Percentiles rank a stretch among this genome's conserved stretches.
Evolutionary conservation across 2,113 vertebrate species (phyloP).

Genomic region (Psilopsiagon aymara): DNA sequence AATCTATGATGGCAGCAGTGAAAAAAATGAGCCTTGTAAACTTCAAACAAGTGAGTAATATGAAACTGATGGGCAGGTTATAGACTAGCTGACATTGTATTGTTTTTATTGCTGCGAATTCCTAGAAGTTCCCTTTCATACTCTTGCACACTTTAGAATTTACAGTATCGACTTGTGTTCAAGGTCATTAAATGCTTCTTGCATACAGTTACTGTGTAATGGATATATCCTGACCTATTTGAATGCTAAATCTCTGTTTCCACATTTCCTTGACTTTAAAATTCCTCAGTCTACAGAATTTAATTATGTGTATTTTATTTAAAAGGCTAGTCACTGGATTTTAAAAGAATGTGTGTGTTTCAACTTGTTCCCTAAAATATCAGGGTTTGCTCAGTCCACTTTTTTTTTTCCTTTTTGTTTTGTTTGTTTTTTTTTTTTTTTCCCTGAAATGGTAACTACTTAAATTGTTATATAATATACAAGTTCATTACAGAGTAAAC

Average conservation of each 20-base stretch:
- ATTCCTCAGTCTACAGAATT: background rate
- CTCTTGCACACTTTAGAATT: background rate
- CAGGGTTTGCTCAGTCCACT: background rate
- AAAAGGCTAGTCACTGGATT: background rate
- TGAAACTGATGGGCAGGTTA: conserved; percentile 4
- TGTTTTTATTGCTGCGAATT: conserved; percentile 14
- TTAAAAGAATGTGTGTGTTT: background rate
- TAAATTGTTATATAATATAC: background rate
- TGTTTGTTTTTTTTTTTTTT: background rate
- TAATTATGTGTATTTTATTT: background rate
- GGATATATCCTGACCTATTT: background rate
- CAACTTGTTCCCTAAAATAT: background rate
- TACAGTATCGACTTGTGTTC: background rate
- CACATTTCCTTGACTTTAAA: background rate
- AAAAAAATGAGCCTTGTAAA: conserved; percentile 77
- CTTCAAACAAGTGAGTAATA: conserved; percentile 90
- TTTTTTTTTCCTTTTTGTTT: background rate
- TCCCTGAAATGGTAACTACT: background rate
- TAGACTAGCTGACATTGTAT: conserved; percentile 52
- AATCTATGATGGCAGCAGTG: conserved; percentile 79
- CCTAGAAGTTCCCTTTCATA: background rate
- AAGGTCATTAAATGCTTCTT: background rate
- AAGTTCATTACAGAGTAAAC: background rate
- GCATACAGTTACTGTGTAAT: background rate
- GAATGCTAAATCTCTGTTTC: conserved; percentile 2